phyloP scores from a whole-genome alignment of 1,140 invertebrate species.

The Magallana gigas region DNA sequence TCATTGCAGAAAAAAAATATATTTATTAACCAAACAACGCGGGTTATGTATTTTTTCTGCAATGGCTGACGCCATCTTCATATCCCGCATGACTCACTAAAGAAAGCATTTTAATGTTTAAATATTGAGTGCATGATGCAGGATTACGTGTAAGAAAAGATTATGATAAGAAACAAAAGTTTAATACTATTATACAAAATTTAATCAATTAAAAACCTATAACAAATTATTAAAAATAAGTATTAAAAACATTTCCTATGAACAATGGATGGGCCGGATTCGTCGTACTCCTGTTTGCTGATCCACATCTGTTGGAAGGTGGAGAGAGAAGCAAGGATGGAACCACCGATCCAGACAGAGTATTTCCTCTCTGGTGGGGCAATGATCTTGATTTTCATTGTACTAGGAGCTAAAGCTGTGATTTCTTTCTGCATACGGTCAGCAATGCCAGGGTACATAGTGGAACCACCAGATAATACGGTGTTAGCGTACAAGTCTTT shows the following conservation, averaged over 20 bases:
- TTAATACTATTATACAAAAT: too few species aligned
- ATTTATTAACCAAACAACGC: too few species aligned
- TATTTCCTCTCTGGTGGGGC: constrained; percentile 93
- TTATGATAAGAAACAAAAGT: too few species aligned
- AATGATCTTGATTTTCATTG: constrained; percentile 91
- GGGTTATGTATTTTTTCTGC: too few species aligned
- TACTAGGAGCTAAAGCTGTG: constrained; percentile 53
- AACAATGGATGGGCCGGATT: constrained; percentile 94
- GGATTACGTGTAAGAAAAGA: too few species aligned
- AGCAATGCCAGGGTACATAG: constrained; percentile 82
- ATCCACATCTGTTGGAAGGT: constrained; percentile 87
- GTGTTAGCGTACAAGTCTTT: constrained; percentile 95
- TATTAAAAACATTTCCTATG: constrained; percentile 55
- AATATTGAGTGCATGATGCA: too few species aligned
- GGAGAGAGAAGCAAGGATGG: constrained; percentile 82
- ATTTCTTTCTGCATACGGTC: constrained; percentile 85
- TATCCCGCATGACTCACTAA: too few species aligned
- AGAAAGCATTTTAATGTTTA: too few species aligned
- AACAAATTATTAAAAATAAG: not conserved
- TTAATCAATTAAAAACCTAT: too few species aligned
- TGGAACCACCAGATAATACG: constrained; percentile 95
- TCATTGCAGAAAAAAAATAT: too few species aligned
- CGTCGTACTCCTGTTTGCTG: constrained; percentile 96
- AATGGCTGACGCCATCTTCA: too few species aligned
- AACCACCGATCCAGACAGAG: constrained; percentile 79